A percentile compares a stretch with the other conserved stretches of the same genome.
Evolutionary conservation across 2,113 vertebrate genomes (phyloP).

Genomic region (Bos indicus): DNA sequence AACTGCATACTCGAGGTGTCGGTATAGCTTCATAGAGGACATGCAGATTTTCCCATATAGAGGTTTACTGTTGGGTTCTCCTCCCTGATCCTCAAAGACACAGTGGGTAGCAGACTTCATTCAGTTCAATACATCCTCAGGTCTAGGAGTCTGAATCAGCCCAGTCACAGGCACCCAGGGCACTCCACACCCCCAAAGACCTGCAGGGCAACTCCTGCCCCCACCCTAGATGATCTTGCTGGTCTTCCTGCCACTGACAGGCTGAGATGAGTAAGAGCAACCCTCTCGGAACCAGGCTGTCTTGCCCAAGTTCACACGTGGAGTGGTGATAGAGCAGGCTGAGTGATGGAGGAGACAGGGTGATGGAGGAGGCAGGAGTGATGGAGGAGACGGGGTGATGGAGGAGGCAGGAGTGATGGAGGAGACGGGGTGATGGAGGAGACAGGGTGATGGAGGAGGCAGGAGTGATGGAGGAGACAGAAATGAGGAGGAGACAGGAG

Average conservation of each 20-base stretch:
- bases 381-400: not conserved
- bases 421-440: not conserved
- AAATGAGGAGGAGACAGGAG: fast-evolving
- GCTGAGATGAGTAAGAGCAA: not conserved
- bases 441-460: fast-evolving
- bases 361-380: fast-evolving
- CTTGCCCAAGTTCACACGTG: not conserved
- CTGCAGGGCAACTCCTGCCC: too few species aligned
- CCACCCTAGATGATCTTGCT: fast-evolving
- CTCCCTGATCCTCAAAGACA: not conserved
- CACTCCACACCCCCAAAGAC: not conserved
- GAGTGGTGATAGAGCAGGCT: not conserved
- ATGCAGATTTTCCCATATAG: not conserved
- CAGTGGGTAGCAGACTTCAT: not conserved
- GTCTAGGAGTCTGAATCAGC: not conserved
- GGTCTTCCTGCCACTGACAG: not conserved
- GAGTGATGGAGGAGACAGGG: not conserved
- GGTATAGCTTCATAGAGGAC: not conserved
- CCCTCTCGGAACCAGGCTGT: not conserved
- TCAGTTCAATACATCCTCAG: not conserved
- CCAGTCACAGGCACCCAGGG: not conserved
- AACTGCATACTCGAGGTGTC: not conserved
- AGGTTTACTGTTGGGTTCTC: not conserved
- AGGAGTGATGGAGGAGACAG: not conserved
- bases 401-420: fast-evolving